Evolutionary conservation across 2,888 invertebrate genomes (phyloP), one percentile per base, ranked within the genome.

Genomic region (Polydrusus tereticollis): DNA sequence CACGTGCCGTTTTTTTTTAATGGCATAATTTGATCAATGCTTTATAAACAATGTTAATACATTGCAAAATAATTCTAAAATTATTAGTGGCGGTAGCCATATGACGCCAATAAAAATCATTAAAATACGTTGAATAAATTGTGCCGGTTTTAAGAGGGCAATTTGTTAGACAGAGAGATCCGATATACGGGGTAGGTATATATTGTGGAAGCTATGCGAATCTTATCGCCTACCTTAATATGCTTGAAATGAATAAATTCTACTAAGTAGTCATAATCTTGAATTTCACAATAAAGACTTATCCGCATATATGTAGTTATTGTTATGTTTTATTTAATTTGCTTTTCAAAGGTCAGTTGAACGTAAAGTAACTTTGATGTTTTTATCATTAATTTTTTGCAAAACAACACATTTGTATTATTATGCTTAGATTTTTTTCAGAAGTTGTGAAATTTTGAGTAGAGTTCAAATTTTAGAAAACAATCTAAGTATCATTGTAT

Each of bases 1-100:
- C 52, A 52, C 52, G 52, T 52, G 52, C 52, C 52, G 26, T 14
- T 21, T 29, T 29, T 52, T 41, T 52, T 52, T 4, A 29, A 29
- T 52, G 7, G 12, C 6, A 52, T 52, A 52, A 52, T 29, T 52
- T 8, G 16, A 29, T 52, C n/a, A 2, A 29, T 52, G 6, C 16
- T 41, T 1, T 41, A 41, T 16, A 26, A 52, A 52, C 52, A 52
- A 52, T 29, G n/a, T 52, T 52, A 52, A 52, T 52, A 7, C 1
- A 52, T 52, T 52, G 52, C 52, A 52, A 52, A 26, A 52, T 52
- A 52, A 29, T 29, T 52, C 16, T 52, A 52, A 29, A 26, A 2
- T 52, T 26, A 16, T 41, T 16, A 52, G 12, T 52, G 10, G 10
- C 52, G 52, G 14, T 52, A 8, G n/a, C 52, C 52, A 52, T n/a